These are phyloP conservation scores for Hyperoplus immaculatus DNA, from an alignment of 2,797 vertebrate species.

Conservation along the genomic window DNA sequence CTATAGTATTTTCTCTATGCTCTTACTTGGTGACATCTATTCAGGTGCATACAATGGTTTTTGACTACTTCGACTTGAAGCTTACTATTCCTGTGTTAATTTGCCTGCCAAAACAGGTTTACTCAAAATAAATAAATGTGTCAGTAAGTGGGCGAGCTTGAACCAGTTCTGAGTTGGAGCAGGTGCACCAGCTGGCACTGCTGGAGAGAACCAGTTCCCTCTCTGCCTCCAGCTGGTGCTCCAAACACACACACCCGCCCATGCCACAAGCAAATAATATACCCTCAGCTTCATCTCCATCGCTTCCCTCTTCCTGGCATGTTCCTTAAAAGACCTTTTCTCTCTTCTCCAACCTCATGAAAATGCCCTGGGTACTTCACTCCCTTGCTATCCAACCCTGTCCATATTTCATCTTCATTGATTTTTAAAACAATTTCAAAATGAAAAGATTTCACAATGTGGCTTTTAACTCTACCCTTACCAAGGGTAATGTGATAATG, in stretches of 20 bases:
- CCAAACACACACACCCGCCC: constrained; percentile 40
- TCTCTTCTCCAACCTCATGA: constrained; percentile 27
- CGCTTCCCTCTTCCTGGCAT: constrained; percentile 35
- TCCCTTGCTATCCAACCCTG: not conserved
- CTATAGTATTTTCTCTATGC: not conserved
- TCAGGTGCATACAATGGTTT: not conserved
- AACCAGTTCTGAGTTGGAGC: constrained; percentile 41
- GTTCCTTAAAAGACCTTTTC: constrained; percentile 18
- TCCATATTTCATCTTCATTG: constrained; percentile 22
- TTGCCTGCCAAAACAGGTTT: constrained; percentile 36
- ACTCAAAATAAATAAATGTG: constrained; percentile 39
- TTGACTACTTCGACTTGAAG: constrained; percentile 12
- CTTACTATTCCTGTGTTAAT: not conserved
- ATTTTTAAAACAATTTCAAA: not conserved
- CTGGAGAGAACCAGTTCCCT: constrained; percentile 36
- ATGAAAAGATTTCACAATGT: not conserved
- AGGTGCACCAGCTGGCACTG: constrained; percentile 63
- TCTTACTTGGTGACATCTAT: constrained; percentile 5
- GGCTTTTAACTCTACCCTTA: not conserved
- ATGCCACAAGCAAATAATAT: constrained; percentile 35
- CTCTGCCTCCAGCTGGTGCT: constrained; percentile 62
- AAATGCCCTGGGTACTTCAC: constrained; percentile 1
- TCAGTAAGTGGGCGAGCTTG: constrained; percentile 38
- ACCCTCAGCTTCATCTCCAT: constrained; percentile 34
- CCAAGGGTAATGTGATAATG: not conserved